phyloP scores from a whole-genome alignment of 1,140 invertebrate species.

The Uloborus diversus region DNA sequence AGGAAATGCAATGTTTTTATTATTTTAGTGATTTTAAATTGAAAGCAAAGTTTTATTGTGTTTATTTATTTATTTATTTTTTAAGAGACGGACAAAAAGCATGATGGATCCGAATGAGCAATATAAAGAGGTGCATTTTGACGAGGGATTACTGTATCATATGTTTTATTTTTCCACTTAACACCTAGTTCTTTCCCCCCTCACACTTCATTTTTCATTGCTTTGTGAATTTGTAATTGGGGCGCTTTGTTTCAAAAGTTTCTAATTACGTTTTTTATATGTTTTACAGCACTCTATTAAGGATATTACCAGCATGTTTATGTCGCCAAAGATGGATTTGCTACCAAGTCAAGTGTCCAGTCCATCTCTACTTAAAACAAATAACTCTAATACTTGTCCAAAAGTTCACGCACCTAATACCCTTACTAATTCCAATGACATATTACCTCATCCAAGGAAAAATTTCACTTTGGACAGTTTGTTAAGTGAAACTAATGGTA shows the following conservation, averaged over 20 bases:
- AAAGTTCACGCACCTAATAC: slow-evolving; percentile 49
- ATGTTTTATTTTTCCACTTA: too few species aligned
- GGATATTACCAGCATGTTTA: slow-evolving; percentile 37
- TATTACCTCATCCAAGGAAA: slow-evolving; percentile 32
- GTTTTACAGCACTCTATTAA: slow-evolving; percentile 37
- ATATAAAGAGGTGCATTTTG: too few species aligned
- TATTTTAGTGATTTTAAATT: too few species aligned
- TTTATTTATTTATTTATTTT: too few species aligned
- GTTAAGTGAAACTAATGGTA: slow-evolving; percentile 49
- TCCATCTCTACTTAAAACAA: slow-evolving; percentile 31
- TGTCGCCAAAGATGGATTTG: slow-evolving; percentile 36
- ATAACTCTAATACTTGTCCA: slow-evolving; percentile 27
- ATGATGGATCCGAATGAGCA: too few species aligned
- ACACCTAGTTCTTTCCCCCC: too few species aligned
- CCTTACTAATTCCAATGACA: slow-evolving; percentile 24
- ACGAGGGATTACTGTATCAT: too few species aligned
- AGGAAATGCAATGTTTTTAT: too few species aligned
- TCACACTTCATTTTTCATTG: background rate
- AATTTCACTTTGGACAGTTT: slow-evolving; percentile 47
- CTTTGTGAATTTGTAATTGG: background rate
- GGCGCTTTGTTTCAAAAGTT: too few species aligned
- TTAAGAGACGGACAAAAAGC: too few species aligned
- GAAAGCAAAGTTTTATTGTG: too few species aligned
- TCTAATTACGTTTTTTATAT: too few species aligned
- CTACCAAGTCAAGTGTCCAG: slow-evolving; percentile 11